These are phyloP conservation scores for Lutraria lutraria DNA, from an alignment of 2,888 invertebrate species.

Conservation along the genomic window DNA sequence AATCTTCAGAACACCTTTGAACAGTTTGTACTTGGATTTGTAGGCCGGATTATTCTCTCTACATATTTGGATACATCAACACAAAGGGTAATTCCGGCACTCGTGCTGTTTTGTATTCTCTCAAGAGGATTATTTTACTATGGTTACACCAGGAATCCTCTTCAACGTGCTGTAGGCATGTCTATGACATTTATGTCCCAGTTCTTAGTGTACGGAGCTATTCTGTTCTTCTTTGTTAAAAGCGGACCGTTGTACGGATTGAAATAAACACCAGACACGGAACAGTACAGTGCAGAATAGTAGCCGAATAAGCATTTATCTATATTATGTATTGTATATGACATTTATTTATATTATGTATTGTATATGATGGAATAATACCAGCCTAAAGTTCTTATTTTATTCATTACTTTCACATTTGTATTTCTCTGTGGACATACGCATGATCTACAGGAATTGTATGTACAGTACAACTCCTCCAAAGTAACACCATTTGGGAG, in stretches of 20 bases:
- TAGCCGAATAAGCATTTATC: no score
- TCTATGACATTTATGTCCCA: constrained; percentile 9
- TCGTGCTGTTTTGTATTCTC: constrained; percentile 8
- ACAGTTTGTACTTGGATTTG: not conserved
- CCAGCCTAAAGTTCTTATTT: no score
- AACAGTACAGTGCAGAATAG: no score
- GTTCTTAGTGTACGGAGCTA: not conserved
- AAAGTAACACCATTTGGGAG: no score
- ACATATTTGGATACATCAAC: not conserved
- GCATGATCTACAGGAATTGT: no score
- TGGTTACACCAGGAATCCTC: not conserved
- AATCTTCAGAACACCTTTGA: constrained; percentile 26
- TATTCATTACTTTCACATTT: not conserved
- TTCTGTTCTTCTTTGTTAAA: not conserved
- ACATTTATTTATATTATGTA: no score
- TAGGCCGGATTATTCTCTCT: constrained; percentile 9
- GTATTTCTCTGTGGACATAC: no score
- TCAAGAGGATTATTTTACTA: constrained; percentile 16
- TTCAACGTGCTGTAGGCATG: constrained; percentile 8
- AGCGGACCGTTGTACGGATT: constrained; percentile 23
- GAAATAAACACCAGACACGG: not conserved
- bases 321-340: no score
- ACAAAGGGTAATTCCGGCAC: constrained; percentile 1
- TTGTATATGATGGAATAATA: no score
- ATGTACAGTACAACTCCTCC: no score